Conservation (phyloP, 1,140 invertebrate species). For the Aporrectodea caliginosa region DNA sequence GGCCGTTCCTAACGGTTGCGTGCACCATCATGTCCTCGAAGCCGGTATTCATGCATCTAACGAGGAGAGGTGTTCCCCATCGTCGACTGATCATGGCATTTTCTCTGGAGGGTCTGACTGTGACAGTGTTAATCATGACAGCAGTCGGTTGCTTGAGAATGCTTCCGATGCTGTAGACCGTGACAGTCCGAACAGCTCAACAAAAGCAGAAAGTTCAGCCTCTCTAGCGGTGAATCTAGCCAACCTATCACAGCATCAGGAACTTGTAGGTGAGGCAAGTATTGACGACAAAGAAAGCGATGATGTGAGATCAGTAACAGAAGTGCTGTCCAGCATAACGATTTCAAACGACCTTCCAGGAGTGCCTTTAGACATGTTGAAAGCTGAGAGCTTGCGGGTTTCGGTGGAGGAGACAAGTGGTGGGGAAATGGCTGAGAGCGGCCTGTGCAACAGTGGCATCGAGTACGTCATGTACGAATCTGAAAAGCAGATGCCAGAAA, state of each 20-base stretch:
- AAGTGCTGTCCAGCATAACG: not conserved
- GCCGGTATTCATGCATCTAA: not conserved
- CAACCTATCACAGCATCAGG: not conserved
- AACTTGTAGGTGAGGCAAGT: not conserved
- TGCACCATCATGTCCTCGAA: not conserved
- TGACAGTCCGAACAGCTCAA: not conserved
- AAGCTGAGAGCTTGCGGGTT: not conserved
- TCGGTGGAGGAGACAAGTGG: not conserved
- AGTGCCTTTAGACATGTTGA: not conserved
- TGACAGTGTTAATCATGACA: not conserved
- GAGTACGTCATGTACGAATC: slow-evolving; percentile 75
- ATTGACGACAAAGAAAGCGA: not conserved
- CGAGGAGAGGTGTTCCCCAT: not conserved
- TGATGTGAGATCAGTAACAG: not conserved
- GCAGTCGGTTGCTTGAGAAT: not conserved
- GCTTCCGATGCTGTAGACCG: not conserved
- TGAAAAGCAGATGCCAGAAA: slow-evolving; percentile 88
- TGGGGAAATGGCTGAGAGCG: not conserved
- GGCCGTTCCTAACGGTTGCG: not conserved
- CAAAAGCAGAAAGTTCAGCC: too few species aligned
- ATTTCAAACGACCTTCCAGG: not conserved
- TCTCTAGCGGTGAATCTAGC: too few species aligned
- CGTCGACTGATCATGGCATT: not conserved
- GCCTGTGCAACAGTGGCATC: slow-evolving; percentile 35
- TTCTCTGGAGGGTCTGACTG: not conserved